Base-by-base conservation (phyloP, 64 coral and sea anemone genomes). In the Actinia equina region DNA sequence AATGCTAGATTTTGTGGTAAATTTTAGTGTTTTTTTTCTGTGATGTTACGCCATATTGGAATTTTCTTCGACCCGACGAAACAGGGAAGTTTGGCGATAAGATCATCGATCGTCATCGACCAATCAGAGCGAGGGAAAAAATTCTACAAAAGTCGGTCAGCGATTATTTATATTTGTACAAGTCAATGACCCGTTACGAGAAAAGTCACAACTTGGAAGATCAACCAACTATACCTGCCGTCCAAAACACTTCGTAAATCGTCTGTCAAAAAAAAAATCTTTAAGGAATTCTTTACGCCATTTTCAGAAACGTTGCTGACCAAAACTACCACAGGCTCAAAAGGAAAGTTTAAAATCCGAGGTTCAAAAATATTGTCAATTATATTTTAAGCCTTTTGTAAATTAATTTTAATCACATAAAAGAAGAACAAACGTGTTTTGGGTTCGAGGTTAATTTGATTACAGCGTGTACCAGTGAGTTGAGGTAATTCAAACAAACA, bases 131-230 rank as follows among this genome's bases (percentile, higher is more conserved):
- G 83, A 56, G 13, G 3, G 20, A 44, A 52, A 20, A 65, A 14
- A 26, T 54, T 26, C 53, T 60, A 20, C 20, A 7, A 25, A 17
- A 58, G 25, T 61, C 17, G 19, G 17, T 52, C 78, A 22, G 43
- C 19, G 9, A 22, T 3, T 81, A 43, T 81, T 74, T 82, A 9
- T 15, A 7, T 85, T 85, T 63, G 52, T 85, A 53, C 52, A 63
- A 85, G 55, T 60, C 83, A 85, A 43, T 85, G 83, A 85, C 83
- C 83, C 83, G 83, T 85, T 85, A 54, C 43, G 41, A 26, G 83
- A 17, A 81, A 81, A 81, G 49, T 81, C 49, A 81, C 18, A 52
- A 49, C 78, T 81, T 6, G 22, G 2, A 74, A 74, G 25, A 30
- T 30, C 69, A 74, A 41, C 25, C 27, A 30, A 27, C 37, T 13